These are phyloP conservation scores for Protosalanx chinensis DNA, from an alignment of 2,797 vertebrate genomes.

Conservation along the genomic window DNA sequence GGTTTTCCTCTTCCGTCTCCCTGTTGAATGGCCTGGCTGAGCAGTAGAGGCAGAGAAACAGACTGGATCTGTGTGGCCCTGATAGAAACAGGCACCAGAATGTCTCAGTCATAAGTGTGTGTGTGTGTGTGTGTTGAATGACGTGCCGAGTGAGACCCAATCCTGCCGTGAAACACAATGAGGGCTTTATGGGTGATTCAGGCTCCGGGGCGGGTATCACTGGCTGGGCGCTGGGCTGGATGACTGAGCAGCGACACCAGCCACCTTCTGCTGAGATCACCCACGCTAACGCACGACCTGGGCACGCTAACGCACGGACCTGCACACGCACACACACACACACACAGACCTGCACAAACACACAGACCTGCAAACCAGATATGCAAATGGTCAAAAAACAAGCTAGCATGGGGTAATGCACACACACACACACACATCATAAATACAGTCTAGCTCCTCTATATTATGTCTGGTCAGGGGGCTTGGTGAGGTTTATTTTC, in stretches of 20 bases:
- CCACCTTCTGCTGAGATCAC: slow-evolving; percentile 48
- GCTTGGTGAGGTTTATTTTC: slow-evolving; percentile 40
- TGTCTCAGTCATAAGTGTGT: slow-evolving; percentile 73
- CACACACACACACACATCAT: slow-evolving; percentile 3
- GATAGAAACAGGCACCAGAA: slow-evolving; percentile 70
- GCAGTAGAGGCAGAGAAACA: slow-evolving; percentile 47
- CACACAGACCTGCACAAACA: slow-evolving; percentile 21
- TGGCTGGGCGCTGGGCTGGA: slow-evolving; percentile 53
- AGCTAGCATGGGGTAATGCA: background rate
- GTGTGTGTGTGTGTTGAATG: slow-evolving; percentile 72
- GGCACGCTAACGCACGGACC: too few relatives aligned
- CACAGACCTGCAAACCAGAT: too few relatives aligned
- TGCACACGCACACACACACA: background rate
- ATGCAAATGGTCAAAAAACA: too few relatives aligned
- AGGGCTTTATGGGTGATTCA: slow-evolving; percentile 72
- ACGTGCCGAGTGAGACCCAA: slow-evolving; percentile 71
- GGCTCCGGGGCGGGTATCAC: slow-evolving; percentile 60
- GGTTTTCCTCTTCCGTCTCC: background rate
- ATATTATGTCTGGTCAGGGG: slow-evolving; percentile 38
- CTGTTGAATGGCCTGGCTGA: slow-evolving; percentile 2
- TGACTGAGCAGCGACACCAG: slow-evolving; percentile 44
- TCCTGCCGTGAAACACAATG: slow-evolving; percentile 73
- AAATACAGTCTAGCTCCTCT: slow-evolving; percentile 16
- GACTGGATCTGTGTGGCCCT: slow-evolving; percentile 64
- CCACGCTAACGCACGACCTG: background rate